A percentile compares a stretch with the other conserved stretches of the same genome.
Conservation (phyloP, 2,888 invertebrate genomes). For the Drosophila kuntzei region DNA sequence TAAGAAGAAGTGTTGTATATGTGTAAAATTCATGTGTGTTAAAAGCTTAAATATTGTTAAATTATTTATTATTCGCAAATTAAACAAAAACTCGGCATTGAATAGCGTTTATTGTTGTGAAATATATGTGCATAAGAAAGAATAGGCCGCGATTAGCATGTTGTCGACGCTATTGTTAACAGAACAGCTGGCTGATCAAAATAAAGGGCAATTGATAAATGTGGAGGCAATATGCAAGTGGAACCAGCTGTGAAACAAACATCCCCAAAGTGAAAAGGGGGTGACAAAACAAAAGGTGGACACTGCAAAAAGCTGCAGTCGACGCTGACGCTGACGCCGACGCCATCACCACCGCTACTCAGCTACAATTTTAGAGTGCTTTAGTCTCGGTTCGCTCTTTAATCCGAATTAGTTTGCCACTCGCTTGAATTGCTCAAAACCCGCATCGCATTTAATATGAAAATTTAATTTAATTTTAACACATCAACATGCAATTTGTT, state of each 20-base stretch:
- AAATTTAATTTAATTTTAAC: conserved; percentile 3
- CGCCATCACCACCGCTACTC: conserved; percentile 11
- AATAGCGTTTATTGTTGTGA: conserved; percentile 16
- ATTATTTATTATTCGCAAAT: conserved; percentile 8
- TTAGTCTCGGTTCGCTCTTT: conserved; percentile 23
- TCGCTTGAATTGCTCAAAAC: conserved; percentile 29
- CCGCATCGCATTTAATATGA: conserved; percentile 6
- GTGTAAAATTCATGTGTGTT: not conserved
- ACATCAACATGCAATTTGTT: conserved; percentile 14
- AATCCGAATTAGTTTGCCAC: conserved; percentile 14
- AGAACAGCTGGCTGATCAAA: conserved; percentile 46
- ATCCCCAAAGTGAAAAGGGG: conserved; percentile 36
- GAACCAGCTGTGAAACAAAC: conserved; percentile 46
- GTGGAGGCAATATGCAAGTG: conserved; percentile 16
- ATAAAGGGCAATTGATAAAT: conserved; percentile 28
- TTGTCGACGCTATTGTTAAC: conserved; percentile 1
- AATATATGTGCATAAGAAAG: not conserved
- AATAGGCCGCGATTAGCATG: conserved; percentile 9
- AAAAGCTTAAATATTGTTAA: conserved; percentile 16
- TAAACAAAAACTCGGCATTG: conserved; percentile 8
- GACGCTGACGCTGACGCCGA: conserved; percentile 32
- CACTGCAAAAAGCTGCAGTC: conserved; percentile 46
- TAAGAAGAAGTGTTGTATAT: not conserved
- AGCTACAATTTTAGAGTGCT: conserved; percentile 23
- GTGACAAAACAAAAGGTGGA: conserved; percentile 31